A percentile compares a stretch with the other conserved stretches of the same genome.
Evolutionary conservation across 2,797 vertebrate genomes (phyloP).

Genomic region (Microchirus variegatus): DNA sequence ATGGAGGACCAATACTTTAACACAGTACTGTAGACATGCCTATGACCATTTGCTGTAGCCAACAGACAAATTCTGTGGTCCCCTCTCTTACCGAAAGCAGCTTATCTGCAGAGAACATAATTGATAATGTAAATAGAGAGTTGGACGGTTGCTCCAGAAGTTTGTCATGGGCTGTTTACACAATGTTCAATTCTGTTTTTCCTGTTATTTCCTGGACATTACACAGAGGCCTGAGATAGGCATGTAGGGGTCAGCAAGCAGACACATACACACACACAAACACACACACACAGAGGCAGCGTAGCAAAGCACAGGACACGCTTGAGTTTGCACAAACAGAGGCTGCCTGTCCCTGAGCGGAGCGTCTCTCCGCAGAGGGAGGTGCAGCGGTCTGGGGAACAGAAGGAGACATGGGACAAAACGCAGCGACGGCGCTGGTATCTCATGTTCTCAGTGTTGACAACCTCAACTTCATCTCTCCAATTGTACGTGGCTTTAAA

Average conservation of each 20-base stretch:
- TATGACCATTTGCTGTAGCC: conserved; percentile 65
- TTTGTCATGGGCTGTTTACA: conserved; percentile 81
- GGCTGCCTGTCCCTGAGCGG: conserved; percentile 70
- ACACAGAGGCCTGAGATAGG: conserved; percentile 75
- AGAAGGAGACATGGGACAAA: conserved; percentile 45
- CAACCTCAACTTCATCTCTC: conserved; percentile 28
- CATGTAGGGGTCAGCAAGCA: conserved; percentile 67
- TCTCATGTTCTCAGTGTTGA: conserved; percentile 43
- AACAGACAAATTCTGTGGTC: conserved; percentile 48
- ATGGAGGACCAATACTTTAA: too few relatives aligned
- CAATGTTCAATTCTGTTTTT: conserved; percentile 80
- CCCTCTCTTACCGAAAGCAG: conserved; percentile 53
- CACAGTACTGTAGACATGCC: conserved; percentile 41
- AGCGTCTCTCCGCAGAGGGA: conserved; percentile 53
- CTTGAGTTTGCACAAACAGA: conserved; percentile 83
- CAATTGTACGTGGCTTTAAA: conserved; percentile 13
- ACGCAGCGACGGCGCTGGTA: conserved; percentile 36
- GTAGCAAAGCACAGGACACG: conserved; percentile 61
- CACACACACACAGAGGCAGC: conserved; percentile 17
- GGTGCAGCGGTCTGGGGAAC: conserved; percentile 36
- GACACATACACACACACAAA: conserved; percentile 40
- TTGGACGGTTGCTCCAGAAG: conserved; percentile 74
- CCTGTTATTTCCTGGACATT: conserved; percentile 81
- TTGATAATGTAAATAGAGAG: conserved; percentile 80
- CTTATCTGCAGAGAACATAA: conserved; percentile 75